Percentiles rank a stretch among this genome's conserved stretches.
phyloP scores from a whole-genome alignment of 2,888 invertebrate genomes.

The Nomada ruficornis region DNA sequence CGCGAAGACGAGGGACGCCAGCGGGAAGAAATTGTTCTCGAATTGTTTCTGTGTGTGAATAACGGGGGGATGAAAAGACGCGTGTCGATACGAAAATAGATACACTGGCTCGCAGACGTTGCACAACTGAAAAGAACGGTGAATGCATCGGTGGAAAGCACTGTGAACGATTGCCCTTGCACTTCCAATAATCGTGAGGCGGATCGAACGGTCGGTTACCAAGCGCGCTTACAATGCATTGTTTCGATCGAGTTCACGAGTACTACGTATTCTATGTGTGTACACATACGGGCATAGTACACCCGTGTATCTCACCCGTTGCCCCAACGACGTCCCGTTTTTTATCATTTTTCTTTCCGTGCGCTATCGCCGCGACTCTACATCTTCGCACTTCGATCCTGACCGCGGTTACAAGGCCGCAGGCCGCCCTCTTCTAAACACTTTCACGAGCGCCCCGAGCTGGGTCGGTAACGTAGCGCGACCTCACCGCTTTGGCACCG shows the following conservation, averaged over 20 bases:
- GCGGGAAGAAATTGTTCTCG: constrained; percentile 14
- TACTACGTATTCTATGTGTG: constrained; percentile 3
- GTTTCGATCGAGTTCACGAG: constrained; percentile 51
- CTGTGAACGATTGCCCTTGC: constrained; percentile 61
- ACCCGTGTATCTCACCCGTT: not conserved
- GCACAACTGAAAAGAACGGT: constrained; percentile 34
- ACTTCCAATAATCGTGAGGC: constrained; percentile 45
- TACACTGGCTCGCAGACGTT: constrained; percentile 52
- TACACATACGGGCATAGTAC: not conserved
- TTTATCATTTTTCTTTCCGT: not conserved
- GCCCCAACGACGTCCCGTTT: no score
- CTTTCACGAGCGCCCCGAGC: constrained; percentile 14
- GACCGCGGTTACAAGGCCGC: constrained; percentile 50
- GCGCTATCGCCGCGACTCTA: constrained; percentile 40
- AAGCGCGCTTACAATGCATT: constrained; percentile 38
- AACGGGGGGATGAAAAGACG: constrained; percentile 8
- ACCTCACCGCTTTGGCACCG: not conserved
- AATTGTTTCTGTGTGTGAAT: not conserved
- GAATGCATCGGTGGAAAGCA: constrained; percentile 44
- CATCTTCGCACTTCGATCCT: constrained; percentile 49
- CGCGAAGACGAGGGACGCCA: not conserved
- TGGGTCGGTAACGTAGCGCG: constrained; percentile 14
- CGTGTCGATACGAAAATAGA: constrained; percentile 52
- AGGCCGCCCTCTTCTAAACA: constrained; percentile 24
- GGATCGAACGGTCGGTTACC: constrained; percentile 56